Conservation (phyloP, 2,113 vertebrate genomes). For the Brachyistius frenatus region DNA sequence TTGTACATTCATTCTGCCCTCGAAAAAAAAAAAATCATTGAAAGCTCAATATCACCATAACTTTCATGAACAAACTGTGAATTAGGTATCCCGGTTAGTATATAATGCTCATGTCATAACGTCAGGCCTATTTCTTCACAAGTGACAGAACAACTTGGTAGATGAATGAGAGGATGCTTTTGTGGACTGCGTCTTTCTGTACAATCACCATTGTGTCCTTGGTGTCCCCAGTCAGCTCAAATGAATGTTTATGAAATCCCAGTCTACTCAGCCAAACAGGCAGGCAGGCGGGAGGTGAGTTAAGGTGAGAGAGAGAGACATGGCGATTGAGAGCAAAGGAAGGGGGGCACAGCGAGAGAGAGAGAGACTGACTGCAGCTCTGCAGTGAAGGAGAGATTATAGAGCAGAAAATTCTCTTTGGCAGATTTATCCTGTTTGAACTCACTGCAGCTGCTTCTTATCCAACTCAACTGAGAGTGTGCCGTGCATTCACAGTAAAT, state of each 20-base stretch:
- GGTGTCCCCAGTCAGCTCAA: constrained; percentile 40
- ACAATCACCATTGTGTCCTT: background rate
- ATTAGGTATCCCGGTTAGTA: no score
- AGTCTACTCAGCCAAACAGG: constrained; percentile 19
- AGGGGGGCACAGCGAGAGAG: background rate
- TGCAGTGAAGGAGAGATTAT: constrained; percentile 53
- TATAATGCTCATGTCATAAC: no score
- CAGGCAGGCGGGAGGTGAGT: constrained; percentile 14
- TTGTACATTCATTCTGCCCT: no score
- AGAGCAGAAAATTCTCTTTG: constrained; percentile 65
- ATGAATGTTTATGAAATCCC: constrained; percentile 16
- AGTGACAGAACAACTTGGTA: background rate
- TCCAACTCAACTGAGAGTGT: constrained; percentile 25
- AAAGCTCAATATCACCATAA: no score
- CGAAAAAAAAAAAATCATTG: no score
- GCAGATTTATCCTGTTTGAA: constrained; percentile 56
- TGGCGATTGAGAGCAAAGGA: background rate
- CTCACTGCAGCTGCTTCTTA: constrained; percentile 56
- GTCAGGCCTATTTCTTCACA: background rate
- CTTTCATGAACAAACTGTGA: no score
- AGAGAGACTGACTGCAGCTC: constrained; percentile 25
- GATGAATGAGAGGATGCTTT: background rate
- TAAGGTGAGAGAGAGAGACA: constrained; percentile 29
- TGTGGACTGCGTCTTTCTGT: no score
- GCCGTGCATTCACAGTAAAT: constrained; percentile 17